Evolutionary conservation across 2,888 invertebrate genomes (phyloP), one percentile per base, ranked within the genome.

Genomic region (Amphipoea oculea): DNA sequence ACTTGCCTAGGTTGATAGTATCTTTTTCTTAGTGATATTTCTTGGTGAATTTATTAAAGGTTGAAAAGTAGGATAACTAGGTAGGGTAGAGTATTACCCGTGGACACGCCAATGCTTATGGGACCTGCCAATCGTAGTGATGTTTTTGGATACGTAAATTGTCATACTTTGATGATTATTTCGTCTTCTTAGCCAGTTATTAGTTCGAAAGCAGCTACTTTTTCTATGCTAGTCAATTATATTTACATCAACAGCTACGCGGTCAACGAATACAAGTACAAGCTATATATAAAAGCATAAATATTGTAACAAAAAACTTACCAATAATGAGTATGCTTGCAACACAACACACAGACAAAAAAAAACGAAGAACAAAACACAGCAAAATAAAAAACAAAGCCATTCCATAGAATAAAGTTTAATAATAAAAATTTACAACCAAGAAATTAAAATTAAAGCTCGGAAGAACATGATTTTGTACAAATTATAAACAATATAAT

Each of bases 381-480:
- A 95, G 92, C 94, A 93, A 93, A 95, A 96, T 95, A 94, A 94
- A 89, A 94, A 95, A 94, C 92, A 89, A 96, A 96, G 96, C 96
- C 95, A 95, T 96, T 95, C 95, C 95, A 95, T 94, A 94, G 94
- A 93, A 94, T 80, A 94, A 95, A 94, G 94, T 94, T 96, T 96
- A 96, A 96, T 96, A 95, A 96, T 95, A 95, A 96, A 79, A 95
- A 95, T 95, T 93, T 96, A 97, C 96, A 96, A 96, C 95, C 95
- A 96, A 96, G 94, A 95, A 95, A 95, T 94, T 96, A 95, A 90
- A 92, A 95, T 96, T 96, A 96, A 97, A 96, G 96, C 96, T 97
- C 94, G 95, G 96, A 96, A 97, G 96, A 97, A 96, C 95, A 94
- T 94, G 92, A 94, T 94, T 95, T 95, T 95, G 94, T 96, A 96